Percentiles rank a stretch among this genome's conserved stretches.
These are phyloP conservation scores for Chelonia mydas DNA, from an alignment of 2,797 vertebrate genomes.

Conservation along the genomic window DNA sequence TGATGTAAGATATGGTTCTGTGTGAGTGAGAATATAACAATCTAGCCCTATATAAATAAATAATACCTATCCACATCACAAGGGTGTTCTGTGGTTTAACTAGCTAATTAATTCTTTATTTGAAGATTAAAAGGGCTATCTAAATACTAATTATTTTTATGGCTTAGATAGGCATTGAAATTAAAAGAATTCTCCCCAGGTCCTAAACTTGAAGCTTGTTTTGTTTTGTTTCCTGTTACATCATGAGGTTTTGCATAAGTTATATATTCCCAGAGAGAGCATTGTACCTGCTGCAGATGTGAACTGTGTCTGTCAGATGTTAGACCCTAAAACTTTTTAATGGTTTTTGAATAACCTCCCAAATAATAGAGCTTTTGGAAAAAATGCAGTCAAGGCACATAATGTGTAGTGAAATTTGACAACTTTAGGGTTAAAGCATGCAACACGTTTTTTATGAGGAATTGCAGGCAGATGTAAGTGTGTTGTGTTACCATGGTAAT, in stretches of 20 bases:
- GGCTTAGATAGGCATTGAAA: background rate
- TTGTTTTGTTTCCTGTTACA: background rate
- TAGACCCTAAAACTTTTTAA: background rate
- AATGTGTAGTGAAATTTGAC: background rate
- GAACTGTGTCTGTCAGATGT: background rate
- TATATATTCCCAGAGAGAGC: background rate
- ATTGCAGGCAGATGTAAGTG: slow-evolving; percentile 79
- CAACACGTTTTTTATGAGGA: slow-evolving; percentile 62
- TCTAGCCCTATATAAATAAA: background rate
- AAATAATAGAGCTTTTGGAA: background rate
- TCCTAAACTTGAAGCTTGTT: background rate
- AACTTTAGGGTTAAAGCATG: slow-evolving; percentile 77
- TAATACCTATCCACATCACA: background rate
- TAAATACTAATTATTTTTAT: background rate
- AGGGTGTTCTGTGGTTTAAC: background rate
- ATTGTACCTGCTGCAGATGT: background rate
- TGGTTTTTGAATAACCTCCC: background rate
- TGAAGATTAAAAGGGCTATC: background rate
- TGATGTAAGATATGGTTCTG: background rate
- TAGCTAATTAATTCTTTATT: background rate
- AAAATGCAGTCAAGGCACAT: background rate
- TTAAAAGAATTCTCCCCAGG: background rate
- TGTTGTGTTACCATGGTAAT: slow-evolving; percentile 86
- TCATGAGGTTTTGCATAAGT: background rate
- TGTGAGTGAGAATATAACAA: background rate